Percentiles rank a stretch among this genome's conserved stretches.
phyloP scores from a whole-genome alignment of 2,888 invertebrate species.

The Drosophila barbarae region DNA sequence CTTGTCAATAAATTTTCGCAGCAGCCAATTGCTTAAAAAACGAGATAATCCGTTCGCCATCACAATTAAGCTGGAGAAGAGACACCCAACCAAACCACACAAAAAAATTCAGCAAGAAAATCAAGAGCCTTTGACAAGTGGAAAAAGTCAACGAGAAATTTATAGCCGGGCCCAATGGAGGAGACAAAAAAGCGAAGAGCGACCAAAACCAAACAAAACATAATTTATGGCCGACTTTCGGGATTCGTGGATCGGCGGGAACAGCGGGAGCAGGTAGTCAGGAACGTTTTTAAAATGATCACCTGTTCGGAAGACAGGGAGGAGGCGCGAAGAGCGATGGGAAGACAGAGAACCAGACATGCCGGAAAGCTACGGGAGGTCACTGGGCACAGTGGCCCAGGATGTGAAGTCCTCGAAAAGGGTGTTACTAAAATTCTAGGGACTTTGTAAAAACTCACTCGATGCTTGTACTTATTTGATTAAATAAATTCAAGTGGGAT shows the following conservation, averaged over 20 bases:
- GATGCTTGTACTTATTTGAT: background rate
- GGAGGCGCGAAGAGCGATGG: slow-evolving; percentile 7
- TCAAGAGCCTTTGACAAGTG: slow-evolving; percentile 47
- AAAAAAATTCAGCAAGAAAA: slow-evolving; percentile 15
- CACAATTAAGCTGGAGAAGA: slow-evolving; percentile 61
- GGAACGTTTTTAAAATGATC: slow-evolving; percentile 66
- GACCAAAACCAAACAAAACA: slow-evolving; percentile 58
- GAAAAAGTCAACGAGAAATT: slow-evolving; percentile 50
- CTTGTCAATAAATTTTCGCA: slow-evolving; percentile 67
- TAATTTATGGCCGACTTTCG: slow-evolving; percentile 63
- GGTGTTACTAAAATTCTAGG: background rate
- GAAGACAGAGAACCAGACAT: slow-evolving; percentile 24
- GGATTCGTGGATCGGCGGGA: slow-evolving; percentile 32
- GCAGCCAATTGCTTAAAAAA: slow-evolving; percentile 34
- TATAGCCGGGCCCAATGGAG: slow-evolving; percentile 36
- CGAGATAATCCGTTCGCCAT: slow-evolving; percentile 59
- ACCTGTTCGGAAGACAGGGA: slow-evolving; percentile 57
- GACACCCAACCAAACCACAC: slow-evolving; percentile 12
- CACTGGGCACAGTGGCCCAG: slow-evolving; percentile 56
- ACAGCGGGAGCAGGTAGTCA: slow-evolving; percentile 58
- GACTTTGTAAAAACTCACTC: too few relatives aligned
- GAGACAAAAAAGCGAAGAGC: slow-evolving; percentile 44
- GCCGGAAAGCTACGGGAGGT: slow-evolving; percentile 63
- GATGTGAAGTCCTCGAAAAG: background rate
- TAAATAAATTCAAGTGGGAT: background rate